These are phyloP conservation scores for Clarias magur DNA, from an alignment of 2,113 vertebrate genomes.

Conservation along the genomic window DNA sequence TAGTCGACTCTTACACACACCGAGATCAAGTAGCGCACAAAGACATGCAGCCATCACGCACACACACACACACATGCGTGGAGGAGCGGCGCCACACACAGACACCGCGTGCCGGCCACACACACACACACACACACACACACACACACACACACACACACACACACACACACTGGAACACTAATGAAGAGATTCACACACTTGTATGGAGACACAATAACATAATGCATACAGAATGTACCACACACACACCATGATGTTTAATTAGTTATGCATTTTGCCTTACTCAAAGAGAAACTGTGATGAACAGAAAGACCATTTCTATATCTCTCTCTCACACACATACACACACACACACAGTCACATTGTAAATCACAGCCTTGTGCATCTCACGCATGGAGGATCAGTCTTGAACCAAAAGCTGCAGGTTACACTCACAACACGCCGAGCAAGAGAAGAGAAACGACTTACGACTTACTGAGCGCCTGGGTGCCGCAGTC, in stretches of 20 bases:
- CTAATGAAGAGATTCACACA: conserved; percentile 14
- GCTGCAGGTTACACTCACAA: conserved; percentile 15
- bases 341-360: conserved; percentile 6
- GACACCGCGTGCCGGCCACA: conserved; percentile 42
- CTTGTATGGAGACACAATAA: not conserved
- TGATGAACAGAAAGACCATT: not conserved
- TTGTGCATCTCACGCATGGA: not conserved
- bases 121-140: conserved; percentile 32
- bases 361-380: conserved; percentile 7
- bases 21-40: conserved; percentile 18
- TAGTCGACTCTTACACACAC: not conserved
- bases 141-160: conserved; percentile 38
- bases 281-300: not conserved
- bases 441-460: conserved; percentile 34
- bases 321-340: too few relatives aligned
- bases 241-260: not conserved
- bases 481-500: conserved; percentile 40
- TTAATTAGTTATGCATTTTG: not conserved
- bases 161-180: conserved; percentile 37
- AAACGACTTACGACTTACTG: conserved; percentile 52
- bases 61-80: conserved; percentile 37
- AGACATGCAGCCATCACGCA: conserved; percentile 31
- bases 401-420: not conserved
- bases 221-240: not conserved
- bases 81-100: conserved; percentile 47